Percentiles rank a stretch among this genome's conserved stretches.
phyloP scores from a whole-genome alignment of 2,797 vertebrate genomes.

The Sebastolobus altivelis region DNA sequence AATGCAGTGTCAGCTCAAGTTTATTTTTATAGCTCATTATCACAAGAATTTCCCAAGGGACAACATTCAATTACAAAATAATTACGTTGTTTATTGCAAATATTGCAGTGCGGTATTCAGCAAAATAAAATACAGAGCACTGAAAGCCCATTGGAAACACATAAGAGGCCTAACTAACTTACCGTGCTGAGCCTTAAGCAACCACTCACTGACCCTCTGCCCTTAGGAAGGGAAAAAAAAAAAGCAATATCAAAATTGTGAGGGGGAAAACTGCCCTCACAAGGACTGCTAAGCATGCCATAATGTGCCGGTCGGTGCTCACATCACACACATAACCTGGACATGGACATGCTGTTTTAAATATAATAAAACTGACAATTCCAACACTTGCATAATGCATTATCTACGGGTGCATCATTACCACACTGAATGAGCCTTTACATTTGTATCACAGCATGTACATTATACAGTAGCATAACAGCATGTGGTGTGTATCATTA shows the following conservation, averaged over 20 bases:
- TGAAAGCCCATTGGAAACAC: conserved; percentile 10
- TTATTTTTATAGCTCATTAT: conserved; percentile 30
- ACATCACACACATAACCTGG: not conserved
- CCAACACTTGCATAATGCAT: not conserved
- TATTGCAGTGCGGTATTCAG: not conserved
- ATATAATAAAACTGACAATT: not conserved
- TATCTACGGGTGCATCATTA: not conserved
- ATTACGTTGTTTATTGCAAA: conserved; percentile 4
- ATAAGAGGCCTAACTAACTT: not conserved
- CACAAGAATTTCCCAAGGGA: conserved; percentile 32
- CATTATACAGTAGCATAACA: not conserved
- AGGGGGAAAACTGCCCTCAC: not conserved
- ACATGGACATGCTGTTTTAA: not conserved
- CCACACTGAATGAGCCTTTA: not conserved
- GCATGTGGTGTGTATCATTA: not conserved
- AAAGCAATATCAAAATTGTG: not conserved
- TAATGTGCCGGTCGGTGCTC: not conserved
- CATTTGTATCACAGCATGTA: not conserved
- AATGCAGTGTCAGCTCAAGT: not conserved
- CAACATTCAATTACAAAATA: conserved; percentile 22
- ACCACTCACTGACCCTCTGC: not conserved
- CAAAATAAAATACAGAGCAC: not conserved
- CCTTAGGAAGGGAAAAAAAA: not conserved
- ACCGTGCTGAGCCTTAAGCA: conserved; percentile 27
- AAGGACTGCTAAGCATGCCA: not conserved